Percentiles rank a stretch among this genome's conserved stretches.
These are phyloP conservation scores for Drosophila neotestacea DNA, from an alignment of 2,888 invertebrate species.

Conservation along the genomic window DNA sequence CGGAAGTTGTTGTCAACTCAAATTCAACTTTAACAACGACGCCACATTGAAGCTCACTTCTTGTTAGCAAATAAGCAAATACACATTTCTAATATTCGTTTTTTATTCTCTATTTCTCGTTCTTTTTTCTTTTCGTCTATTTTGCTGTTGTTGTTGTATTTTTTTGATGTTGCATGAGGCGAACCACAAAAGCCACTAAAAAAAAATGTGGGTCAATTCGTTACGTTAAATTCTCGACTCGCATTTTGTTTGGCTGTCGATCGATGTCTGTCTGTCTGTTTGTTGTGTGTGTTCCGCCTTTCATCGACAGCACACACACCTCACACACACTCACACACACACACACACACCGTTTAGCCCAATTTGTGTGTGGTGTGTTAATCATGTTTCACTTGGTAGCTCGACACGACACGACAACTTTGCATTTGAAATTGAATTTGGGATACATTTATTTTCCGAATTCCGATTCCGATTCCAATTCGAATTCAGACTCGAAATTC, in stretches of 20 bases:
- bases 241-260: slow-evolving; percentile 33
- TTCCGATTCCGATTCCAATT: slow-evolving; percentile 26
- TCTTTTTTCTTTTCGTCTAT: background rate
- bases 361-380: slow-evolving; percentile 74
- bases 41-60: slow-evolving; percentile 39
- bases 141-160: background rate
- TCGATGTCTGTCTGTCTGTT: slow-evolving; percentile 25
- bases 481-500: slow-evolving; percentile 9
- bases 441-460: background rate
- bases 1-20: slow-evolving; percentile 69
- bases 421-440: slow-evolving; percentile 64
- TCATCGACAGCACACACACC: slow-evolving; percentile 44
- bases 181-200: slow-evolving; percentile 24
- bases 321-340: slow-evolving; percentile 20
- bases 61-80: slow-evolving; percentile 48
- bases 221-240: slow-evolving; percentile 57
- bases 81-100: slow-evolving; percentile 2
- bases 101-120: slow-evolving; percentile 4
- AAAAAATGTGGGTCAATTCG: slow-evolving; percentile 69
- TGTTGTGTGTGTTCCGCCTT: slow-evolving; percentile 55
- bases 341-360: slow-evolving; percentile 49
- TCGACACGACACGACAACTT: slow-evolving; percentile 61
- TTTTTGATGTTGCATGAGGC: slow-evolving; percentile 11
- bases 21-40: background rate
- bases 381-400: slow-evolving; percentile 73